Percentiles rank a stretch among this genome's conserved stretches.
Conservation (phyloP, 2,888 invertebrate genomes). For the Orthosia incerta region DNA sequence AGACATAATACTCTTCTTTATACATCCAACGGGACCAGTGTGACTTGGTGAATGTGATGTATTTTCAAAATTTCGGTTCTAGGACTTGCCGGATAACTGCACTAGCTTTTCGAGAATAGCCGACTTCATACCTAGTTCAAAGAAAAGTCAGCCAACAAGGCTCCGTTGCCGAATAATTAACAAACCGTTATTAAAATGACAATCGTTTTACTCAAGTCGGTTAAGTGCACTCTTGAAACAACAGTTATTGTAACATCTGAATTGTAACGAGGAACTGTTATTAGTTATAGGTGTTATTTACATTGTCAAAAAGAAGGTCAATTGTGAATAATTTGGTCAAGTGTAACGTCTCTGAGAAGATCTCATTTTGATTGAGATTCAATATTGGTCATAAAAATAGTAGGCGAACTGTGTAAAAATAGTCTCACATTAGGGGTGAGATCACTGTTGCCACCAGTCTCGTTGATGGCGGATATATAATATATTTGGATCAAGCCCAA, state of each 20-base stretch:
- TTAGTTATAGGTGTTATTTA: constrained; percentile 26
- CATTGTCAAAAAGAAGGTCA: background rate
- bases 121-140: background rate
- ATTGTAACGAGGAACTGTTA: constrained; percentile 27
- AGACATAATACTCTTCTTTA: no score
- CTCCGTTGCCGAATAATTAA: constrained; percentile 19
- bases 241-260: constrained; percentile 25
- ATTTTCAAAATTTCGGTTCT: no score
- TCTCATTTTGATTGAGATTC: background rate
- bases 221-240: constrained; percentile 26
- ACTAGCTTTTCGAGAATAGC: background rate
- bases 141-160: constrained; percentile 9
- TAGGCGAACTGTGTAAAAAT: background rate
- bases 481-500: background rate
- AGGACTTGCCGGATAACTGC: background rate
- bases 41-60: no score
- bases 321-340: background rate
- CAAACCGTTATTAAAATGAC: constrained; percentile 36
- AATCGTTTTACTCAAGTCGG: constrained; percentile 31
- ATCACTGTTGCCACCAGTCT: background rate
- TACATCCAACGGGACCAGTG: no score
- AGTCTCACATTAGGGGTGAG: background rate
- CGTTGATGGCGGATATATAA: background rate
- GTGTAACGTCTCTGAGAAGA: background rate
- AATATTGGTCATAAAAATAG: background rate